Evolutionary conservation across 2,888 invertebrate genomes (phyloP).

Genomic region (Perizoma affinitatum): DNA sequence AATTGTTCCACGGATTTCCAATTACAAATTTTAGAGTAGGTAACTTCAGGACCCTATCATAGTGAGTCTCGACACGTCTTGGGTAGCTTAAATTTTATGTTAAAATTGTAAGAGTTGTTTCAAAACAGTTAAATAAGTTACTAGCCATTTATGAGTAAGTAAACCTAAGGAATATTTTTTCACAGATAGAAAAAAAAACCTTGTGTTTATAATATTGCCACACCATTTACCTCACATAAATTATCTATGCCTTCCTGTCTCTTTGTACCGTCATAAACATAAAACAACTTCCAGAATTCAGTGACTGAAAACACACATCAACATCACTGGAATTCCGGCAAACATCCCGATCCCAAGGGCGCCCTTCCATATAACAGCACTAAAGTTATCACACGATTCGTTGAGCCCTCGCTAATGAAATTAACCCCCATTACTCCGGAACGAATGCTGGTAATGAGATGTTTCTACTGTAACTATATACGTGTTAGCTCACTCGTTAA

Average conservation of each 20-base stretch:
- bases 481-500: conserved; percentile 51
- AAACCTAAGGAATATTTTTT: not conserved
- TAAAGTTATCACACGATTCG: conserved; percentile 84
- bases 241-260: conserved; percentile 20
- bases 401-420: conserved; percentile 81
- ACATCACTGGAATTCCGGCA: conserved; percentile 53
- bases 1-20: too few species aligned
- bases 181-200: too few species aligned
- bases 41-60: too few species aligned
- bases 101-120: too few species aligned
- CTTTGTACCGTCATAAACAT: conserved; percentile 32
- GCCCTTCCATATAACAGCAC: conserved; percentile 72
- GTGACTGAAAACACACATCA: conserved; percentile 51
- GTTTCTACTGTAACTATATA: conserved; percentile 67
- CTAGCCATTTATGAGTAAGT: not conserved
- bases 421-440: conserved; percentile 75
- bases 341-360: conserved; percentile 68
- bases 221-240: conserved; percentile 15
- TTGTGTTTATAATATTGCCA: conserved; percentile 8
- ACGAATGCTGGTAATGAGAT: conserved; percentile 74
- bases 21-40: too few species aligned
- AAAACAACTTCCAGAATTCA: conserved; percentile 47
- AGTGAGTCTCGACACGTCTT: too few species aligned
- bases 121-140: too few species aligned
- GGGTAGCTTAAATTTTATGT: too few species aligned